Evolutionary conservation across 2,113 vertebrate species (phyloP), one percentile per base, ranked within the genome.

Genomic region (Neogobius melanostomus): DNA sequence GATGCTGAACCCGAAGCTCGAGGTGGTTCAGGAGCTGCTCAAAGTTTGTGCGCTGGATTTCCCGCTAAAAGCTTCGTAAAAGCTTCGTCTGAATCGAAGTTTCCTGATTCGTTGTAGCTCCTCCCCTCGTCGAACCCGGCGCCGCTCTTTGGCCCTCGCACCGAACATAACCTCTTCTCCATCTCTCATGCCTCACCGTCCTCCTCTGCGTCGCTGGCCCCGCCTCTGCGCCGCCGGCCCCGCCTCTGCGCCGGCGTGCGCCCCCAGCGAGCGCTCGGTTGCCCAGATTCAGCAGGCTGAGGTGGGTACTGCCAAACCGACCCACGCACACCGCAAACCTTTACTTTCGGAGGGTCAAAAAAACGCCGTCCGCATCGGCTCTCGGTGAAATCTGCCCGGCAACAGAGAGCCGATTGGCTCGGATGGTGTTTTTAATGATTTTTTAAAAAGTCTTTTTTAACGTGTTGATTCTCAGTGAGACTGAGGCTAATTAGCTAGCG

Each of bases 211-310:
- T 7, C 51, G 7, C 51, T 8, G 2, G 7, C 8, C n/a, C n/a
- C 28, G 1, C 28, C 28, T 28, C 28, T 5, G 28, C 28, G 28
- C 28, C 28, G 28, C 28, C 28, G 28, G 28, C 28, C 28, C 28
- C 28, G 28, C 28, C 28, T 36, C 28, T 36, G 28, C 28, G 28
- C 28, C 28, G 28, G 28, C 28, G 28, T 36, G 28, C 28, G 28
- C 28, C 28, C 28, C 28, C 28, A 97, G 92, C 90, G 95, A 94
- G 93, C 92, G 94, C 93, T 94, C 93, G 93, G 94, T 94, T 92
- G 95, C 95, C 94, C 95, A 88, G 95, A 94, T 90, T 96, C 95
- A 95, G 93, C 93, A 92, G 95, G 95, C 95, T 96, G 95, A 94
- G 86, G 84, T 85, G 88, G 91, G 90, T 77, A 83, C 88, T 88